These are phyloP conservation scores for Lucilia sericata DNA, from an alignment of 1,140 invertebrate species.

Conservation along the genomic window DNA sequence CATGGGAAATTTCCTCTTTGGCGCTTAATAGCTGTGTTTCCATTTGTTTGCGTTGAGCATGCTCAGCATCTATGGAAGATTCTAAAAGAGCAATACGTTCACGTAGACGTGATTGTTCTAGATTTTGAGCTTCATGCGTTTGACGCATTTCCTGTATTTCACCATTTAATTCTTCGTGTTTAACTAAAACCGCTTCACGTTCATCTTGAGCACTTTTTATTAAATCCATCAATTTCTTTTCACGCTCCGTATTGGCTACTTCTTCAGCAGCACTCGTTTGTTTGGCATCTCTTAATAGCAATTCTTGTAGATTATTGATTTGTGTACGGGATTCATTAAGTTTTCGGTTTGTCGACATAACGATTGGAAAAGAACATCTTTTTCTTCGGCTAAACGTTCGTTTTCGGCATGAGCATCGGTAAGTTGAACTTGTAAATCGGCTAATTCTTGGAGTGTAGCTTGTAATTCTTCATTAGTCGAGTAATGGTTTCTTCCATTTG, in stretches of 20 bases:
- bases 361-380: conserved; percentile 89
- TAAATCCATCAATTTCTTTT: conserved; percentile 86
- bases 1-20: conserved; percentile 75
- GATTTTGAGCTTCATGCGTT: conserved; percentile 69
- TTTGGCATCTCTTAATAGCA: conserved; percentile 75
- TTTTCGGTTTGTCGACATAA: conserved; percentile 90
- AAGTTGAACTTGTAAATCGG: conserved; percentile 88
- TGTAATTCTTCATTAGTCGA: conserved; percentile 96
- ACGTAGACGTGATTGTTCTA: conserved; percentile 75
- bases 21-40: conserved; percentile 79
- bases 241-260: conserved; percentile 77
- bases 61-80: conserved; percentile 76
- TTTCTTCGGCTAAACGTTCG: conserved; percentile 87
- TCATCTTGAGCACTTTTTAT: conserved; percentile 88
- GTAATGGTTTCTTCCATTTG: conserved; percentile 77
- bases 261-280: conserved; percentile 69
- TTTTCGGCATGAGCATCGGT: conserved; percentile 89
- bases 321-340: conserved; percentile 82
- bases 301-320: conserved; percentile 78
- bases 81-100: conserved; percentile 79
- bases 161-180: conserved; percentile 81
- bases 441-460: conserved; percentile 91
- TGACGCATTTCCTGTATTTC: conserved; percentile 74
- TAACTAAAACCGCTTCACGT: conserved; percentile 78
- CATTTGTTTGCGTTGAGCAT: conserved; percentile 78